Evolutionary conservation across 35 echinoderm and acorn worm genomes (phyloP), one percentile per base, ranked within the genome.

Genomic region (Nesometra sesokonis): DNA sequence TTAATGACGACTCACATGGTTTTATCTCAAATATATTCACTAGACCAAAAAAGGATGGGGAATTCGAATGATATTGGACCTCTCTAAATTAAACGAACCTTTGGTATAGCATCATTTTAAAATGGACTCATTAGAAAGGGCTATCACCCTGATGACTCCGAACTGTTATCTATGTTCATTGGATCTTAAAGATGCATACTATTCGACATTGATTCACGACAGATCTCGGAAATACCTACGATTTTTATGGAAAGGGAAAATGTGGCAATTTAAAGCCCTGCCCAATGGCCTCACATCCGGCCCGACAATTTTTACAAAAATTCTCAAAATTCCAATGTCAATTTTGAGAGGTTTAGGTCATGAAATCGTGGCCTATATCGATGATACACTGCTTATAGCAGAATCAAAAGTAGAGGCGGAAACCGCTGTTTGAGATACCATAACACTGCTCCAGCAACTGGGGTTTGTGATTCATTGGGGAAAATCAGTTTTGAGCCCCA

Each of bases 1-100:
- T 39, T 82, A 37, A 32, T 11, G 29, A 81, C 4, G 39, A 82
- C 33, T 33, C 5, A 32, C 37, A 33, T 40, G 87, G 80, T 0
- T 87, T 88, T 57, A 29, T 82, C 0, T 82, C 88, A 84, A 82
- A 82, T 27, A 89, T 89, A 82, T 89, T 89, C 46, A 89, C 88
- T 52, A 37, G 88, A 11, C 37, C 80, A 67, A 84, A 89, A 46
- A 89, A 84, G 47, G 80, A 84, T 89, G 46, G 80, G 80, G 80
- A 19, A 57, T 36, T 34, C 5, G 88, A 77, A 82, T 89, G 88
- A 89, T 89, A 57, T 43, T 89, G 33, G 81, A 89, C 76, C 35
- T 84, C 17, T 67, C 80, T 47, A 57, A 9, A 9, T 36, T 84
- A 32, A 83, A 76, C 57, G 80, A 89, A 35, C 36, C 29, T 33